Conservation (phyloP, 2,888 invertebrate genomes). For the Erpobdella octoculata region DNA sequence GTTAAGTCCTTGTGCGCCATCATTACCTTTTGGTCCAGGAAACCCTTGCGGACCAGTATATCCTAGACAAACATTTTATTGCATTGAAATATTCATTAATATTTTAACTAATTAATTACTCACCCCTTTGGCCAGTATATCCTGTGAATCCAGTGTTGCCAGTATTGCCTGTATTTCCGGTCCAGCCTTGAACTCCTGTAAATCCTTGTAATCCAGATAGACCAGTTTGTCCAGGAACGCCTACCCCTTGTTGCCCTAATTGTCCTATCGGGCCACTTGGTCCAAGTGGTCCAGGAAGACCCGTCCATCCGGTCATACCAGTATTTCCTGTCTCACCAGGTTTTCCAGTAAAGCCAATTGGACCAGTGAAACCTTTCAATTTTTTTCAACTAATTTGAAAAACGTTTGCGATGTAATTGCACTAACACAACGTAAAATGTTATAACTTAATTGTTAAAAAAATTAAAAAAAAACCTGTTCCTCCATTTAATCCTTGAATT, state of each 20-base stretch:
- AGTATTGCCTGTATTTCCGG: background rate
- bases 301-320: background rate
- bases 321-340: background rate
- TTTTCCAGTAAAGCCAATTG: background rate
- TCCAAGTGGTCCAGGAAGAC: background rate
- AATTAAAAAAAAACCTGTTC: too few relatives aligned
- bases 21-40: conserved; percentile 1
- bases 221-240: background rate
- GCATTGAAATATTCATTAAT: too few relatives aligned
- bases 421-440: too few relatives aligned
- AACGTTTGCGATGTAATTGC: too few relatives aligned
- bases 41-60: too few relatives aligned
- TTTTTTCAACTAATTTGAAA: too few relatives aligned
- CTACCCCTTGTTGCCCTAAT: background rate
- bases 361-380: background rate
- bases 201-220: background rate
- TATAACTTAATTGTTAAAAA: too few relatives aligned
- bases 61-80: too few relatives aligned
- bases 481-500: too few relatives aligned
- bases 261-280: background rate
- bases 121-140: too few relatives aligned
- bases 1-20: background rate
- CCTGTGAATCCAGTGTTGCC: background rate
- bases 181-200: background rate
- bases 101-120: too few relatives aligned